These are phyloP conservation scores for Lophotis ruficrista DNA, from an alignment of 2,113 vertebrate genomes.

Conservation along the genomic window DNA sequence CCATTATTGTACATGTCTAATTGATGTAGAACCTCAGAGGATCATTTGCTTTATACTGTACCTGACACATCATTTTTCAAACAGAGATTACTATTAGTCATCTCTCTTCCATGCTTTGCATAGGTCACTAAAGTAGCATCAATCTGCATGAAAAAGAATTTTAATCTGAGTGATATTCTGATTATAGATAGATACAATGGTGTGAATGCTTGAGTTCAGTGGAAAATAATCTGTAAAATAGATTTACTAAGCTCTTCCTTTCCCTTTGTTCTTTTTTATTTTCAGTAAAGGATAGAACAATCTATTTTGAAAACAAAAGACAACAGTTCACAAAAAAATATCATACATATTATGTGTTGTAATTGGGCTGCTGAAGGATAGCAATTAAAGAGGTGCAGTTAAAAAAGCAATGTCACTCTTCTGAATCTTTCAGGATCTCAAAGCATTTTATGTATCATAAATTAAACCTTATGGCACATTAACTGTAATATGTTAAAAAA, in stretches of 20 bases:
- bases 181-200: not conserved
- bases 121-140: constrained; percentile 10
- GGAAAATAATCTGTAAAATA: not conserved
- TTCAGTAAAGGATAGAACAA: not conserved
- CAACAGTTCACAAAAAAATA: not conserved
- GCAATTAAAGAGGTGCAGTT: not conserved
- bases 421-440: not conserved
- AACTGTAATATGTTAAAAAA: not conserved
- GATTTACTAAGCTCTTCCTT: not conserved
- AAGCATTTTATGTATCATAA: not conserved
- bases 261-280: not conserved
- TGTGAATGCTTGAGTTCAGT: not conserved
- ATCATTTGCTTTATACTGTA: constrained; percentile 11
- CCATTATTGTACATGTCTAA: not conserved
- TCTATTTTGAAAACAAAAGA: not conserved
- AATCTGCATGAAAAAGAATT: not conserved
- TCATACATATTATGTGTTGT: not conserved
- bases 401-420: not conserved
- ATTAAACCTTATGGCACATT: not conserved
- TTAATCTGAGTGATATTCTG: not conserved
- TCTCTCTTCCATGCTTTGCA: not conserved
- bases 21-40: not conserved
- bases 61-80: constrained; percentile 37
- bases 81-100: not conserved
- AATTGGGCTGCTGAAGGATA: not conserved